Evolutionary conservation across 1,140 invertebrate genomes (phyloP), one percentile per base, ranked within the genome.

Genomic region (Drosophila subpulchrella): DNA sequence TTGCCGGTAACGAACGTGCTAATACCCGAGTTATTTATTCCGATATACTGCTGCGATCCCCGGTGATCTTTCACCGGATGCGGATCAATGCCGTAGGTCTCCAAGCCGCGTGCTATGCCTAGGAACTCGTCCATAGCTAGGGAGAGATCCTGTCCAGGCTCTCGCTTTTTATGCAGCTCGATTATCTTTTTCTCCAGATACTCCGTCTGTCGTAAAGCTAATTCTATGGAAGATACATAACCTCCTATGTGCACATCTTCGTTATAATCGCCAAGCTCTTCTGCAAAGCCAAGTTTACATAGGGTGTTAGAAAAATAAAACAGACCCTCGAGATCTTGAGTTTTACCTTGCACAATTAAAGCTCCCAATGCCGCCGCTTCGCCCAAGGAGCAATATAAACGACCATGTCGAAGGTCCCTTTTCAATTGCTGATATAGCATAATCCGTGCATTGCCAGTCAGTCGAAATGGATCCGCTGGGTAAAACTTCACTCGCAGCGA

Each of bases 71-170:
- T 99, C n/a, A 99, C 98, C 55, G 97, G 97, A 94, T 99, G 97
- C 3, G 98, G 98, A 94, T 99, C 98, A 32, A 99, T 96, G 12
- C 98, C 98, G 91, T 99, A 99, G 0, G 98, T 99, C 86, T 99
- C 98, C 39, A 99, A 93, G 59, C 96, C 95, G 34, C 96, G 96
- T 17, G 98, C 97, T 55, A 92, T 92, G 20, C 84, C 74, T 62
- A 92, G 74, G 61, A 92, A 92, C 55, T 92, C 92, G 55, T 92
- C 82, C 77, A 91, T 88, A 0, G 80, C 86, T 2, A 82, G 60
- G 4, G 73, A 70, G 0, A 81, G 73, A 59, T 91, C 78, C 55
- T 92, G 90, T 2, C 78, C 77, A n/a, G 84, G 75, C 46, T 91
- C 79, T 2, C 95, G 94, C 78, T 95, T 97, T 90, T 97, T 95